Conservation (phyloP, 2,888 invertebrate species). For the Standfussiana lucernea region DNA sequence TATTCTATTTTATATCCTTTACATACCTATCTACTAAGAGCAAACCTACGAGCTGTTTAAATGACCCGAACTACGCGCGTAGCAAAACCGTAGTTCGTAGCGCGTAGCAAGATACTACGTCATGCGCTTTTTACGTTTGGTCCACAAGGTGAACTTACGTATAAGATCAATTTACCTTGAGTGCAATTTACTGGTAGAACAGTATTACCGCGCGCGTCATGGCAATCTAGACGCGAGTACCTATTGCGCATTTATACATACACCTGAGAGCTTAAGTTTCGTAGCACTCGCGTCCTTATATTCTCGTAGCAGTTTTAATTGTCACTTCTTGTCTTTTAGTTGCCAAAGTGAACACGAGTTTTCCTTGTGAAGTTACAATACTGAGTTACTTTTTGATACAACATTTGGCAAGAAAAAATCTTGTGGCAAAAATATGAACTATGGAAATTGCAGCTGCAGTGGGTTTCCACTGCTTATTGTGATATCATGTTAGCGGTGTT, state of each 20-base stretch:
- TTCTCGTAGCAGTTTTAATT: slow-evolving; percentile 23
- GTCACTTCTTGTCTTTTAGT: slow-evolving; percentile 17
- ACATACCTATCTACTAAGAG: background rate
- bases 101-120: slow-evolving; percentile 27
- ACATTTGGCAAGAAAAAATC: background rate
- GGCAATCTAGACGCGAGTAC: background rate
- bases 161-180: background rate
- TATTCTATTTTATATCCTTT: background rate
- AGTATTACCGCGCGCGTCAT: background rate
- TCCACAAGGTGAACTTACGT: background rate
- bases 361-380: background rate
- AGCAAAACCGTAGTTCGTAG: slow-evolving; percentile 17
- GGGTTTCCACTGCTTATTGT: background rate
- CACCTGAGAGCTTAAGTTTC: slow-evolving; percentile 18
- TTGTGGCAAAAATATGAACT: background rate
- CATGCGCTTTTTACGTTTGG: background rate
- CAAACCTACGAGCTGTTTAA: background rate
- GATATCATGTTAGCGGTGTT: background rate
- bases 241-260: slow-evolving; percentile 34
- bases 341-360: background rate
- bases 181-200: background rate
- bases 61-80: background rate
- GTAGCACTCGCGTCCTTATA: background rate
- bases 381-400: background rate
- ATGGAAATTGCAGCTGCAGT: slow-evolving; percentile 3